Evolutionary conservation across 2,888 invertebrate species (phyloP).

Genomic region (Syritta pipiens): DNA sequence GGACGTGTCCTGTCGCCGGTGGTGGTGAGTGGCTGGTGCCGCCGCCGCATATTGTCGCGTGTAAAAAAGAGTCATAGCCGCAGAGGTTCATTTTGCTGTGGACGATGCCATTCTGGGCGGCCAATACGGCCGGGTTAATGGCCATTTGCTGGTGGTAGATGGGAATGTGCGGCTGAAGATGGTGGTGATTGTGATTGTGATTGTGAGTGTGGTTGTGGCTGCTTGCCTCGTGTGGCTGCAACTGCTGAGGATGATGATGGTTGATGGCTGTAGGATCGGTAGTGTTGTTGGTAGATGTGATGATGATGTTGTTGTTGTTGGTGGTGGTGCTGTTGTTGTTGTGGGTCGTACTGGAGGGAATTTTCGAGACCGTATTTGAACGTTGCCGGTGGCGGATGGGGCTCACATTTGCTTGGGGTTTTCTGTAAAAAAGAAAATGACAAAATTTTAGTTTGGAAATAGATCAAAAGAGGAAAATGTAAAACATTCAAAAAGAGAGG

Average conservation of each 20-base stretch:
- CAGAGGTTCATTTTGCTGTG: conserved; percentile 79
- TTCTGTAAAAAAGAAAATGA: conserved; percentile 78
- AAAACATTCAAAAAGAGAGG: background rate
- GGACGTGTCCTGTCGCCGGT: conserved; percentile 49
- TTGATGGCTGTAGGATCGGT: conserved; percentile 50
- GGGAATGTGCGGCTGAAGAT: conserved; percentile 80
- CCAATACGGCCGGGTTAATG: conserved; percentile 82
- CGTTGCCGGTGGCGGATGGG: conserved; percentile 79
- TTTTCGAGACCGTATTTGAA: conserved; percentile 79
- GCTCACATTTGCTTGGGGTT: conserved; percentile 81
- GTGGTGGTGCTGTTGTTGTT: conserved; percentile 75
- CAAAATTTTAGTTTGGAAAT: background rate
- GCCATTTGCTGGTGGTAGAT: conserved; percentile 83
- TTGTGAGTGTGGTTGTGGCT: conserved; percentile 70
- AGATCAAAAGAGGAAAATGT: background rate
- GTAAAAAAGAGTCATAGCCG: conserved; percentile 83
- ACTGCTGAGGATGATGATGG: conserved; percentile 62
- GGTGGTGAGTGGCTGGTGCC: conserved; percentile 75
- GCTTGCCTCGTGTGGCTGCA: conserved; percentile 71
- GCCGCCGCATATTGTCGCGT: conserved; percentile 82
- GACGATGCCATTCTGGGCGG: conserved; percentile 76
- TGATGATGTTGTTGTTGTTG: conserved; percentile 78
- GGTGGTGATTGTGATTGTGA: conserved; percentile 73
- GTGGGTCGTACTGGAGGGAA: conserved; percentile 77
- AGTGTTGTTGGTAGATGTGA: conserved; percentile 72